Conservation (phyloP, 2,797 vertebrate genomes). For the Danio albolineatus region DNA sequence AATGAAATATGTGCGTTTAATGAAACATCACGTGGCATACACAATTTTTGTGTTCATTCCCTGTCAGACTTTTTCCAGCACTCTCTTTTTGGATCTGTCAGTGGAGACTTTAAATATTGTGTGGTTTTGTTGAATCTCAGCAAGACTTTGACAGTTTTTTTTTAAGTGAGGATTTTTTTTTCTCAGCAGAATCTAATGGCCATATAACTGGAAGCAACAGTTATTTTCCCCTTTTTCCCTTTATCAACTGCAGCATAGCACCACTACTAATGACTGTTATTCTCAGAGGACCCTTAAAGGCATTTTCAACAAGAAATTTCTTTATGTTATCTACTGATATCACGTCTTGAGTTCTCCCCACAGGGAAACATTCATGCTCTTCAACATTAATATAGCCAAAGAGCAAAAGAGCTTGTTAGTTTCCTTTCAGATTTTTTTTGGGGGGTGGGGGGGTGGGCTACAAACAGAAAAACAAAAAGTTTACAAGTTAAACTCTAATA, state of each 20-base stretch:
- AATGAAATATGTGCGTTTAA: conserved; percentile 20
- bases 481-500: neutral
- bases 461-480: too few species aligned
- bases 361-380: neutral
- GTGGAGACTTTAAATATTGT: neutral
- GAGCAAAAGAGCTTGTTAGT: neutral
- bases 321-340: neutral
- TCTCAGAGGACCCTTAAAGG: neutral
- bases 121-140: neutral
- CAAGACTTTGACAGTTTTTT: conserved; percentile 14
- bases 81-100: conserved; percentile 5
- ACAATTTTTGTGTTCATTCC: conserved; percentile 3
- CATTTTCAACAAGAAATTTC: neutral
- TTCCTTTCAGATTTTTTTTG: neutral
- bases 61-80: conserved; percentile 1
- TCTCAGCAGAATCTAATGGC: neutral
- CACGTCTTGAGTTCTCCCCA: neutral
- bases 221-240: neutral
- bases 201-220: conserved; percentile 1
- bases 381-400: neutral
- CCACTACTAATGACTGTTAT: neutral
- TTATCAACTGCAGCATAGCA: neutral
- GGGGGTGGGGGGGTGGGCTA: too few species aligned
- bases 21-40: neutral
- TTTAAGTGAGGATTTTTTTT: neutral